These are phyloP conservation scores for Notechis scutatus DNA, from an alignment of 2,113 vertebrate genomes.

Conservation along the genomic window DNA sequence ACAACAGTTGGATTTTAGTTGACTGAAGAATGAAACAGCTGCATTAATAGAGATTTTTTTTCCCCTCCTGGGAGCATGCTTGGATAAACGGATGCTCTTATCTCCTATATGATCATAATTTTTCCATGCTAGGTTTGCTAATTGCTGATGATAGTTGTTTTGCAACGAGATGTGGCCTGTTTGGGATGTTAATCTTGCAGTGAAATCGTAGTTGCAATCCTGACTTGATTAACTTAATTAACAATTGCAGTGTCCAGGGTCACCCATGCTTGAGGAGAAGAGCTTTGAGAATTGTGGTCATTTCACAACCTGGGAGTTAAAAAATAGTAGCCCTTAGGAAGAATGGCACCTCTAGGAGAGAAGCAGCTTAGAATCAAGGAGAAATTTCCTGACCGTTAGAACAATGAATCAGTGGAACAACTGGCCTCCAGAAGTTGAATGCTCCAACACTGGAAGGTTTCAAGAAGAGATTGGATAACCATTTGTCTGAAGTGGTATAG, in stretches of 20 bases:
- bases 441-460: too few relatives aligned
- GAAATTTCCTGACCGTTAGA: too few relatives aligned
- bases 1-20: conserved; percentile 27
- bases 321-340: too few relatives aligned
- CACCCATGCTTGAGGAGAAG: conserved; percentile 19
- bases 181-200: background rate
- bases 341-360: too few relatives aligned
- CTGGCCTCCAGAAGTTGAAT: too few relatives aligned
- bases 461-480: too few relatives aligned
- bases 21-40: conserved; percentile 38
- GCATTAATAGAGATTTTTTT: conserved; percentile 20
- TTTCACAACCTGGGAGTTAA: too few relatives aligned
- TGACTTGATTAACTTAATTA: background rate
- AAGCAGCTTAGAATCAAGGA: too few relatives aligned
- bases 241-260: conserved; percentile 50
- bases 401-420: too few relatives aligned
- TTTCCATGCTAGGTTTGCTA: conserved; percentile 41
- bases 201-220: conserved; percentile 45
- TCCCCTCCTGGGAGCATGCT: conserved; percentile 38
- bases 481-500: too few relatives aligned
- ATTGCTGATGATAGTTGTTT: conserved; percentile 32
- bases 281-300: conserved; percentile 26
- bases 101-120: conserved; percentile 29
- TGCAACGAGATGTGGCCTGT: conserved; percentile 38
- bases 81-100: conserved; percentile 36